These are phyloP conservation scores for Linnaemya tessellans DNA, from an alignment of 2,888 invertebrate genomes.

Conservation along the genomic window DNA sequence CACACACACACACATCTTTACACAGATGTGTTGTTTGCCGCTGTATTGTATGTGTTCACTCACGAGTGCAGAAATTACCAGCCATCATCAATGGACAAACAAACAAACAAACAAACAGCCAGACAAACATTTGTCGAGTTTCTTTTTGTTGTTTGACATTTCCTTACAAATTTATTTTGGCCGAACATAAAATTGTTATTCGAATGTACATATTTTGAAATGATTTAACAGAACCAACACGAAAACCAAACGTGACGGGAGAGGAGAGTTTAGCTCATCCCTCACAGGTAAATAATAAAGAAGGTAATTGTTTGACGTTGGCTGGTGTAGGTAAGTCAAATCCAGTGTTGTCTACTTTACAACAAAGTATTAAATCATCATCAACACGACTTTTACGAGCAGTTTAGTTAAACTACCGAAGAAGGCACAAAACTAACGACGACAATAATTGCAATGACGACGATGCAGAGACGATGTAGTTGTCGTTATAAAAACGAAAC, in stretches of 20 bases:
- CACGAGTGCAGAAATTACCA: constrained; percentile 12
- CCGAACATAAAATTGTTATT: constrained; percentile 36
- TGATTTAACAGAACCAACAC: constrained; percentile 3
- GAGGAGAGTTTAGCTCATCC: no score
- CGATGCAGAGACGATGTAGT: constrained; percentile 27
- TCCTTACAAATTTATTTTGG: constrained; percentile 29
- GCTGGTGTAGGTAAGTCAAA: not conserved
- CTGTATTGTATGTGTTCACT: not conserved
- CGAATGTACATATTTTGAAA: not conserved
- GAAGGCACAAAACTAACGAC: constrained; percentile 29
- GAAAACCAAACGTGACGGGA: not conserved
- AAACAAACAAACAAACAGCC: not conserved
- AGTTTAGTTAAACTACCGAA: constrained; percentile 27
- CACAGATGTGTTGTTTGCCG: not conserved
- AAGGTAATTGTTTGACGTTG: constrained; percentile 4
- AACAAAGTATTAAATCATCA: constrained; percentile 39
- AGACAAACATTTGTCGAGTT: not conserved
- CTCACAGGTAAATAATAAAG: constrained; percentile 14
- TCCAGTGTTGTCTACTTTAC: constrained; percentile 21
- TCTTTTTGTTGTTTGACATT: constrained; percentile 28
- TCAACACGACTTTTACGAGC: constrained; percentile 73
- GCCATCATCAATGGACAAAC: constrained; percentile 32
- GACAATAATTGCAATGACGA: constrained; percentile 21
- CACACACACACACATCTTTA: not conserved
- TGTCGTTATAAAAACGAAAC: constrained; percentile 29